phyloP scores from a whole-genome alignment of 35 echinoderm and acorn worm species.

The Chiridota heheva region DNA sequence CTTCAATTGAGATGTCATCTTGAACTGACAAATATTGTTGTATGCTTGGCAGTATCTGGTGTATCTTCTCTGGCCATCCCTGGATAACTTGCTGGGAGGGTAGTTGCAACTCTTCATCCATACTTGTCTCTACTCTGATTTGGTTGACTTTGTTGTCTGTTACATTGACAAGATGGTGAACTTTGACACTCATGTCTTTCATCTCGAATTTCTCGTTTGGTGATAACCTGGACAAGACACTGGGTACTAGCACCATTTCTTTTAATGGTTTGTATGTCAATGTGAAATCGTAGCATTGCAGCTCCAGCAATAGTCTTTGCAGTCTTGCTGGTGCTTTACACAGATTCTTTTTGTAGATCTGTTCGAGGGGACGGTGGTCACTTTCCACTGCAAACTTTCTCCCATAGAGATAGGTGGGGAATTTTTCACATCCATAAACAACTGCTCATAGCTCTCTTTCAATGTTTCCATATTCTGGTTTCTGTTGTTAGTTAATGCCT shows the following conservation, averaged over 20 bases:
- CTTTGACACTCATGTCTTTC: conserved; percentile 2
- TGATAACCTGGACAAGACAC: background rate
- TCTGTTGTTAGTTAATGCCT: conserved; percentile 37
- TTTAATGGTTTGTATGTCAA: background rate
- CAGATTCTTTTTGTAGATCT: conserved; percentile 33
- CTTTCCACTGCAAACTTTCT: conserved; percentile 45
- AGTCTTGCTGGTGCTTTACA: conserved; percentile 1
- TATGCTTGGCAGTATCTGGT: too few species aligned
- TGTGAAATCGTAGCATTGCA: conserved; percentile 20
- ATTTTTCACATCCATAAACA: conserved; percentile 37
- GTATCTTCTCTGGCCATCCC: conserved; percentile 5
- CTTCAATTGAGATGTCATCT: background rate
- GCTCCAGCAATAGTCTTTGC: too few species aligned
- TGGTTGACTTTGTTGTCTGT: background rate
- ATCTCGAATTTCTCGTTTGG: conserved; percentile 7
- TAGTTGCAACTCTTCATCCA: background rate
- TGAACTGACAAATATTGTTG: background rate
- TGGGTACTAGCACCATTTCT: background rate
- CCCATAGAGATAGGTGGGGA: conserved; percentile 34
- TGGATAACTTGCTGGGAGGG: background rate
- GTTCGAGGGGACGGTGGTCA: conserved; percentile 57
- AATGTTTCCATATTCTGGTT: conserved; percentile 32
- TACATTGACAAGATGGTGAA: conserved; percentile 1
- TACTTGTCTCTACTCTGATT: background rate
- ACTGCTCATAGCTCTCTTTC: conserved; percentile 32